phyloP scores from a whole-genome alignment of 2,113 vertebrate species.

The Alectura lathami region DNA sequence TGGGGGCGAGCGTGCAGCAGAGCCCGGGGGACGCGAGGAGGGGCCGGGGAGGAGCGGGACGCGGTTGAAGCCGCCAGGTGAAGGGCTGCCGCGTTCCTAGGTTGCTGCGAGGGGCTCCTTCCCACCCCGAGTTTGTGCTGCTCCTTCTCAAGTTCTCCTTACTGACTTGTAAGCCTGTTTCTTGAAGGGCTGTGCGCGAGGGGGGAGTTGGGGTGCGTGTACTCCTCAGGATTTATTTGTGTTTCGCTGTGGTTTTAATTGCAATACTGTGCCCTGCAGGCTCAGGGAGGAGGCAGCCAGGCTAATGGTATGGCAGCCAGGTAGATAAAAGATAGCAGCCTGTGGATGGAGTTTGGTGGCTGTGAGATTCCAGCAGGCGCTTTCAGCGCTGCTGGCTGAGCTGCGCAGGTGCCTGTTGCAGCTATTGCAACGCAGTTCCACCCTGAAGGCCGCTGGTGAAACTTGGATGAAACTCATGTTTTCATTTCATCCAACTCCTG shows the following conservation, averaged over 20 bases:
- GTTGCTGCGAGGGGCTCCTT: no score
- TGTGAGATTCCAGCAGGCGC: not conserved
- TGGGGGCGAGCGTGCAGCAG: no score
- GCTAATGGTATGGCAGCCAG: not conserved
- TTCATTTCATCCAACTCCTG: not conserved
- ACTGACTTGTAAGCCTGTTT: not conserved
- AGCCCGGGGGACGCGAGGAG: no score
- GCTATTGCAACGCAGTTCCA: not conserved
- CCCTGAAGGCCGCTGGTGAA: not conserved
- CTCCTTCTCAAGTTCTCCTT: not conserved
- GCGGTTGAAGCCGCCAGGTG: no score
- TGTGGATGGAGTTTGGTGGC: not conserved
- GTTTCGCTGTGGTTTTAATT: slow-evolving; percentile 29
- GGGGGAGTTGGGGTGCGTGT: not conserved
- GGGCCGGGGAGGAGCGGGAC: no score
- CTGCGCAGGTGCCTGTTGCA: not conserved
- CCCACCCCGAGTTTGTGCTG: not conserved
- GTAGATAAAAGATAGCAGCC: not conserved
- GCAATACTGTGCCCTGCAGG: slow-evolving; percentile 24
- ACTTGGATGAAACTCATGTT: not conserved
- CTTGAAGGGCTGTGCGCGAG: not conserved
- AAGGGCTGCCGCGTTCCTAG: no score
- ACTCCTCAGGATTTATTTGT: not conserved
- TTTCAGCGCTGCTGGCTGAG: not conserved
- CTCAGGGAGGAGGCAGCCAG: slow-evolving; percentile 32